Evolutionary conservation across 2,797 vertebrate species (phyloP), one percentile per base, ranked within the genome.

Genomic region (Rhadinocentrus ornatus): DNA sequence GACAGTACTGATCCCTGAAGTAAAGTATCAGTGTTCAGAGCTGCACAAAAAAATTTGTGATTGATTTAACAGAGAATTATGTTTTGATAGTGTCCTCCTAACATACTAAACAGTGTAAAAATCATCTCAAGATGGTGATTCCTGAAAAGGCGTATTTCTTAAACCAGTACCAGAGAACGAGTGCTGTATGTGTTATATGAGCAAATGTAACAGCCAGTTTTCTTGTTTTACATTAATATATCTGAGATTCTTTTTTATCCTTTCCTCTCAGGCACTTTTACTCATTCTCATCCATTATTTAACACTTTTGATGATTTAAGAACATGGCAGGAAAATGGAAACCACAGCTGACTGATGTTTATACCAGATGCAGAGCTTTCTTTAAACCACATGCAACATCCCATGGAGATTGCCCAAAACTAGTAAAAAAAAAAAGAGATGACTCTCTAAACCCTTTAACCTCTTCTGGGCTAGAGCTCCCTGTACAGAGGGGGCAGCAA

Each of bases 281-380:
- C 18, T 46, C 12, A 3, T 35, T 37, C 50, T 53, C 22, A 29
- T 7, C 10, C 5, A 22, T 66, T 26, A 62, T 20, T 48, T 9
- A 65, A 34, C 26, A 35, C 16, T 12, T 63, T 6, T 44, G 16
- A 66, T 9, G 11, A 79, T 10, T 22, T 29, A 0, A 24, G 10
- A 35, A 29, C 27, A 44, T 18, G 18, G 6, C 29, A 31, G 9
- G 29, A 31, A 37, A 22, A 10, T n/a, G n/a, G 27, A 46, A 57
- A 66, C 20, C 20, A 46, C 24, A 60, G 26, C n/a, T 65, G 66
- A 53, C 24, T 53, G n/a, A 18, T 62, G 27, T 27, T 63, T 64
- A 11, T 1, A 53, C 10, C 1, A 0, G 8, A 61, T n/a, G 2
- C 22, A 72, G 46, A 59, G 31, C 39, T 12, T 39, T 69, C 20